Evolutionary conservation across 2,888 invertebrate genomes (phyloP), one percentile per base, ranked within the genome.

Genomic region (Junonia oenone): DNA sequence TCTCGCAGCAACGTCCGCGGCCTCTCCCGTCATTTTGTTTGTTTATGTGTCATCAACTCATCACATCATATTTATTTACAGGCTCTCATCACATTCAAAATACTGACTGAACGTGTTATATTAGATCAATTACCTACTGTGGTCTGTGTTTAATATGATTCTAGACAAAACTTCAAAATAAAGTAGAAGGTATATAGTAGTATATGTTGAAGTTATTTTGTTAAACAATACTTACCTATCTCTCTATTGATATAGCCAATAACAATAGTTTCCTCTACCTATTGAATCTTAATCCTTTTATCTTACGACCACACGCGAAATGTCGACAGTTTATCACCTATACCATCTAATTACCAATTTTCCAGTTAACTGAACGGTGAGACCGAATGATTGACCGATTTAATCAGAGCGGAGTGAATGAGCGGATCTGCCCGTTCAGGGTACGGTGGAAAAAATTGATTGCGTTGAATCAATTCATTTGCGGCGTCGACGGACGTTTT

Each of bases 331-430:
- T 79, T 85, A 85, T 84, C 84, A 83, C 83, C 78, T 79, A 74
- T 71, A 71, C 71, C 72, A 78, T 78, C 79, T 85, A 85, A 87
- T 86, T 87, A 84, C 85, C 80, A 86, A 88, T 88, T 88, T 88
- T 88, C 86, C 87, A 83, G 86, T 76, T 82, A 81, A 83, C 73
- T 83, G 86, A 81, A 85, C 82, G 76, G 83, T 81, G 75, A 84
- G 82, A 80, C 79, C 75, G 75, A 83, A 81, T 86, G 85, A 87
- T 86, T 83, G 84, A 85, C 84, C 87, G 82, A 78, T 82, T 79
- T 81, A 84, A 85, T 86, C 84, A 82, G 75, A 69, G 68, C 73
- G 71, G 65, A 77, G 73, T 75, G 81, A 81, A 77, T 78, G 82
- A 79, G 71, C 71, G 68, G 64, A 71, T 72, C 72, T 64, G 63